Evolutionary conservation across 2,797 vertebrate species (phyloP).

Genomic region (Brachymystax lenok): DNA sequence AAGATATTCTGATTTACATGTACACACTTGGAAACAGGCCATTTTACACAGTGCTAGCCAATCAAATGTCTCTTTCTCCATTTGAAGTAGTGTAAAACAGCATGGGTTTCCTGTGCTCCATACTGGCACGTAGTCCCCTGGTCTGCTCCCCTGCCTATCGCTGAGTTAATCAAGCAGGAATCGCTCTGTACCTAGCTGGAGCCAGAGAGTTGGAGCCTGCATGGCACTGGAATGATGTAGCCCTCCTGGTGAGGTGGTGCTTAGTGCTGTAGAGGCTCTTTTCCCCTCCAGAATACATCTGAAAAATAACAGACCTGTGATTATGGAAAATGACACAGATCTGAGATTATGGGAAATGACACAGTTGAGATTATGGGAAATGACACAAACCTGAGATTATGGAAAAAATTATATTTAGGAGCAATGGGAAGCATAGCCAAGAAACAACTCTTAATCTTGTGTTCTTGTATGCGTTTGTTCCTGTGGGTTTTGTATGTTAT

Average conservation of each 20-base stretch:
- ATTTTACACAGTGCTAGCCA: not conserved
- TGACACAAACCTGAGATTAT: not conserved
- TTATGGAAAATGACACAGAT: too few relatives aligned
- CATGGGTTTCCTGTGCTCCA: not conserved
- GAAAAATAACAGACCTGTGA: not conserved
- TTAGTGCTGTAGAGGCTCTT: not conserved
- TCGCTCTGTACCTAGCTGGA: not conserved
- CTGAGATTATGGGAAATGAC: too few relatives aligned
- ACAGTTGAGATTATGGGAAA: too few relatives aligned
- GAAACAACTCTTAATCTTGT: not conserved
- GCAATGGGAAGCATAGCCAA: too few relatives aligned
- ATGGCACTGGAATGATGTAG: not conserved
- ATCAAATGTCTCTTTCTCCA: not conserved
- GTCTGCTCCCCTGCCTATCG: slow-evolving; percentile 33
- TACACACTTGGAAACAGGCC: too few relatives aligned
- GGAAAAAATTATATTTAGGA: not conserved
- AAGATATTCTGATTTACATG: too few relatives aligned
- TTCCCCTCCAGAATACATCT: not conserved
- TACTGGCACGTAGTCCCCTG: slow-evolving; percentile 30
- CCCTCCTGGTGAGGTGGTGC: not conserved
- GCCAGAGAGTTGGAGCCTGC: not conserved
- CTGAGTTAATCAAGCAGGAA: slow-evolving; percentile 30
- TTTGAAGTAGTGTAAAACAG: not conserved
- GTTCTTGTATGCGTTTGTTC: not conserved
- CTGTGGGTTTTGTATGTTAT: not conserved